phyloP scores from a whole-genome alignment of 2,888 invertebrate species.

The Anodontia alba region DNA sequence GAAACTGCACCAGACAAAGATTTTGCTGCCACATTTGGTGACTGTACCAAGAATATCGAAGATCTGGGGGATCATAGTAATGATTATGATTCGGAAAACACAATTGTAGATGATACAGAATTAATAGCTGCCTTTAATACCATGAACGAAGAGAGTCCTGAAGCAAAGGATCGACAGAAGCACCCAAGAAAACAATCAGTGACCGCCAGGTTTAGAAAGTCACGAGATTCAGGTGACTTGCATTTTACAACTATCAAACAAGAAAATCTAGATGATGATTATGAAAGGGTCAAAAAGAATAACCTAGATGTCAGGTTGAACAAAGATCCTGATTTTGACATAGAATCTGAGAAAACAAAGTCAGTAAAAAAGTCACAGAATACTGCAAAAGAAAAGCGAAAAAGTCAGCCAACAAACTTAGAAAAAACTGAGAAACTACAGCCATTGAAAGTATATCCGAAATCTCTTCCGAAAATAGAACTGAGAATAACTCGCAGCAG shows the following conservation, averaged over 20 bases:
- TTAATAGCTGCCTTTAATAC: not conserved
- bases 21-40: too few species aligned
- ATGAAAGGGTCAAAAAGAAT: not conserved
- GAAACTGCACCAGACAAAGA: not conserved
- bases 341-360: not conserved
- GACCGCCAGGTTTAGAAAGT: not conserved
- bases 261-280: not conserved
- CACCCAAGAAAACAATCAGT: not conserved
- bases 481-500: not conserved
- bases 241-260: not conserved
- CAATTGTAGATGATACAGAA: not conserved
- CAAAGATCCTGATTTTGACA: too few species aligned
- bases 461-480: not conserved
- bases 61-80: not conserved
- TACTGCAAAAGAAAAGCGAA: not conserved
- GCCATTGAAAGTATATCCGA: not conserved
- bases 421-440: not conserved
- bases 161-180: not conserved
- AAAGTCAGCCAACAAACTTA: not conserved
- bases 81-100: slow-evolving; percentile 2
- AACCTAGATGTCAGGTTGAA: not conserved
- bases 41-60: too few species aligned
- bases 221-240: not conserved
- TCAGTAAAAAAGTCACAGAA: not conserved
- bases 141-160: not conserved